Base-by-base conservation (phyloP, 2,113 vertebrate genomes). In the Nematolebias whitei region DNA sequence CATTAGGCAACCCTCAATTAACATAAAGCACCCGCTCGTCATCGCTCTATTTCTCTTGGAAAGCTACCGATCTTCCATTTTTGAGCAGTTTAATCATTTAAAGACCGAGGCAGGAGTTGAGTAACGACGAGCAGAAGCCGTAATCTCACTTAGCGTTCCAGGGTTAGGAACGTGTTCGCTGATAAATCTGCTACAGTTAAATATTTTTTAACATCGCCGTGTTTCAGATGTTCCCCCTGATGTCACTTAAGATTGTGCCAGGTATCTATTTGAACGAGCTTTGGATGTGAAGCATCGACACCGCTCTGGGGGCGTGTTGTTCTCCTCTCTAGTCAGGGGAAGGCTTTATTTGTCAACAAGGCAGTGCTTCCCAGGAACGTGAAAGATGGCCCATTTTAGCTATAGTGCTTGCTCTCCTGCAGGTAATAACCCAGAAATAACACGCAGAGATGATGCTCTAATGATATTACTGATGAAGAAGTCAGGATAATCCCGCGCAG, bases 391-490 rank as follows among this genome's bases (percentile, higher is more conserved):
- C 76, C 49, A 18, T 67, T 81, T 88, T 79, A 79, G 84, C 71
- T 64, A 41, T 74, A 73, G 73, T 63, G 76, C 76, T 83, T 47
- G 49, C 74, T 82, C 74, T 85, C 82, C 71, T 87, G 84, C 85
- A 87, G 89, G 83, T 87, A 91, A 91, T 91, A 90, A 90, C 85
- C 87, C 88, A 88, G 88, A 91, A 91, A 88, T 90, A 90, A 91
- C 88, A 82, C 68, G 74, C 80, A 77, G 84, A 80, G 86, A 89
- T 83, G 87, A 89, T 79, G 79, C 82, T 59, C 74, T 90, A 88
- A 91, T 89, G 85, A 89, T 88, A 88, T 88, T 89, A 88, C 73
- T 87, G 90, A 88, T 87, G 87, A 92, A 89, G 87, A 89, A 82
- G 72, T 76, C 65, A 65, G 74, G 84, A 84, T 88, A 77, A 82